Evolutionary conservation across 2,888 invertebrate species (phyloP).

Genomic region (Rhagophthalmus giganteus): DNA sequence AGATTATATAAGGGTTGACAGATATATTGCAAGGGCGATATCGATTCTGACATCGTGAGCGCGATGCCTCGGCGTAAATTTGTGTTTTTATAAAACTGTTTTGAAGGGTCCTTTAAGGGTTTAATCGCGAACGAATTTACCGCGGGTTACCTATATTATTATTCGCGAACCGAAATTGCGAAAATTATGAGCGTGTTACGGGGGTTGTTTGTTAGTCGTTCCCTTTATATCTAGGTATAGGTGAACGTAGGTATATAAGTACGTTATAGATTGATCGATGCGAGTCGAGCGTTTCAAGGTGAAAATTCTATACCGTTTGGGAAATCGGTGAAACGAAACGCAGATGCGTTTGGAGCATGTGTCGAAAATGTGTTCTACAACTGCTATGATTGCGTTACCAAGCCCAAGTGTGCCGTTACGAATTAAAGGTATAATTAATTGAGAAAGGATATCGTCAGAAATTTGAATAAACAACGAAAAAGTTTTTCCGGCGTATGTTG

Average conservation of each 20-base stretch:
- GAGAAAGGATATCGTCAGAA: conserved; percentile 15
- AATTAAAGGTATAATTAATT: conserved; percentile 29
- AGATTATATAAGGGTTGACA: no score
- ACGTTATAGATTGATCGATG: background rate
- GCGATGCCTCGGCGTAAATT: no score
- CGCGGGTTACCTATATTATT: no score
- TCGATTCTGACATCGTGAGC: no score
- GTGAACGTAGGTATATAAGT: background rate
- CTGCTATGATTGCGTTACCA: conserved; percentile 25
- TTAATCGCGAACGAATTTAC: no score
- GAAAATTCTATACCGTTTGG: conserved; percentile 1
- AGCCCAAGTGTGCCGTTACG: conserved; percentile 22
- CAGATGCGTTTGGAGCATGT: conserved; percentile 23
- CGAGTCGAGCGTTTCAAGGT: background rate
- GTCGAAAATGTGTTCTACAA: conserved; percentile 31
- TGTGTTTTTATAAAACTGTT: no score
- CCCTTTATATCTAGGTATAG: conserved; percentile 1
- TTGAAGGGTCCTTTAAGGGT: no score
- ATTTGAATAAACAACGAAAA: conserved; percentile 24
- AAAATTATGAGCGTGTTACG: no score
- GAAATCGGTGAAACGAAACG: conserved; percentile 17
- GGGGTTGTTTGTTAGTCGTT: conserved; percentile 1
- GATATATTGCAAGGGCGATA: no score
- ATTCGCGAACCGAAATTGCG: no score
- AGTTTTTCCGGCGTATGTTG: conserved; percentile 5